Evolutionary conservation across 2,113 vertebrate genomes (phyloP), one percentile per base, ranked within the genome.

Genomic region (Tragelaphus buxtoni): DNA sequence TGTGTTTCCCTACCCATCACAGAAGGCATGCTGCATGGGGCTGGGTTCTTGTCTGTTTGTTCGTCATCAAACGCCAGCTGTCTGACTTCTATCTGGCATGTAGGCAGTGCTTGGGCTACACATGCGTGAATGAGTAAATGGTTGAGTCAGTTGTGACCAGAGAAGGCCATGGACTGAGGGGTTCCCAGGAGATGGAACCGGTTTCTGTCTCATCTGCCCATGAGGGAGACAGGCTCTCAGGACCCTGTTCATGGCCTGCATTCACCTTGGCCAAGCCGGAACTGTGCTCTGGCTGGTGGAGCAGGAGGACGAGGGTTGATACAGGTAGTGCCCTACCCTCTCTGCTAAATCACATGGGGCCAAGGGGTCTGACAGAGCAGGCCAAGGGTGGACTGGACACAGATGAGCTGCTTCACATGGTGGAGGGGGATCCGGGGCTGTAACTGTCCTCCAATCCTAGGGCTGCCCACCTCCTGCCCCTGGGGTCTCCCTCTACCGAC

Each of bases 211-310:
- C 35, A 72, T 35, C 65, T 11, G 10, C 35, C 65, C 5, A 5
- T 3, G 20, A 24, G 13, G 65, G 65, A 72, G 35, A 12, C 1
- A 22, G 65, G 65, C 65, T 72, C 65, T 72, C 65, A 39, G n/a
- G 65, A 22, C 65, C 9, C n/a, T 24, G 9, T 22, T 7, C 32
- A 20, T 35, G 17, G 32, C 63, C n/a, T 39, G n/a, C 65, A 72
- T 0, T 39, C 63, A 35, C 65, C n/a, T 39, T 5, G 2, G n/a
- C n/a, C 9, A 1, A 22, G n/a, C 9, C 1, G 1, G 18, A 39
- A 18, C n/a, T 39, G 65, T 10, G 2, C n/a, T 10, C 10, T 72
- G 35, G 20, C 65, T 24, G 35, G 9, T 39, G 35, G 20, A 39
- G 20, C 20, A 5, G 65, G 9, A 72, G 35, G 65, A 39, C 2